Conservation (phyloP, 1,140 invertebrate genomes). For the Brachystomella parvula region DNA sequence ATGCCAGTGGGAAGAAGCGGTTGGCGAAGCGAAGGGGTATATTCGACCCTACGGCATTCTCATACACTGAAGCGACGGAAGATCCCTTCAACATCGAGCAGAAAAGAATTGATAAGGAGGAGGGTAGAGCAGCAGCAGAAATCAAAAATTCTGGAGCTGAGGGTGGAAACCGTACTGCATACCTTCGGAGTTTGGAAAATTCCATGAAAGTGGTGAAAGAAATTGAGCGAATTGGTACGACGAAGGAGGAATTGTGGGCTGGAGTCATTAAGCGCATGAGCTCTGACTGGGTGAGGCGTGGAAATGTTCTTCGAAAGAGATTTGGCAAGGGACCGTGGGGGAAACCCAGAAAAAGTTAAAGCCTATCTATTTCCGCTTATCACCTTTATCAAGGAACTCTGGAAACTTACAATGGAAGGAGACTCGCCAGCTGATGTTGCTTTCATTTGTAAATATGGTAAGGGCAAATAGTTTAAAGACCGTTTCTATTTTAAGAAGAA, state of each 20-base stretch:
- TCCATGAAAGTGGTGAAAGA: conserved; percentile 21
- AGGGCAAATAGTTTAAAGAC: too few species aligned
- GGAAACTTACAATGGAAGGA: conserved; percentile 9
- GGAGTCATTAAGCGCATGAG: conserved; percentile 23
- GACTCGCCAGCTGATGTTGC: conserved; percentile 16
- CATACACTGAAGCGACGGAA: conserved; percentile 24
- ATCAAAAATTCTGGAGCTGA: neutral
- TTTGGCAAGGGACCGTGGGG: conserved; percentile 14
- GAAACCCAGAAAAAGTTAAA: conserved; percentile 16
- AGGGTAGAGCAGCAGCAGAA: too few species aligned
- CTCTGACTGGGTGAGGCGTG: conserved; percentile 24
- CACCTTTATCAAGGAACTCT: conserved; percentile 12
- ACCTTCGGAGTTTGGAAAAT: neutral
- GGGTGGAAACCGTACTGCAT: neutral
- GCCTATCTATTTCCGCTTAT: conserved; percentile 8
- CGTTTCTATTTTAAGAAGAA: too few species aligned
- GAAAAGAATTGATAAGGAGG: too few species aligned
- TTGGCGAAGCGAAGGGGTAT: conserved; percentile 14
- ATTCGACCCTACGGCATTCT: conserved; percentile 20
- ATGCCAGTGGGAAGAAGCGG: neutral
- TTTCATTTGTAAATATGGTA: conserved; percentile 13
- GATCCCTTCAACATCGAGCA: conserved; percentile 18
- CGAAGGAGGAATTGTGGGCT: conserved; percentile 30
- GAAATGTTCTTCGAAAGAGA: conserved; percentile 25
- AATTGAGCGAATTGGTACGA: conserved; percentile 26